Percentiles rank a stretch among this genome's conserved stretches.
Evolutionary conservation across 64 coral and sea anemone species (phyloP).

Genomic region (Pocillopora damicornis): DNA sequence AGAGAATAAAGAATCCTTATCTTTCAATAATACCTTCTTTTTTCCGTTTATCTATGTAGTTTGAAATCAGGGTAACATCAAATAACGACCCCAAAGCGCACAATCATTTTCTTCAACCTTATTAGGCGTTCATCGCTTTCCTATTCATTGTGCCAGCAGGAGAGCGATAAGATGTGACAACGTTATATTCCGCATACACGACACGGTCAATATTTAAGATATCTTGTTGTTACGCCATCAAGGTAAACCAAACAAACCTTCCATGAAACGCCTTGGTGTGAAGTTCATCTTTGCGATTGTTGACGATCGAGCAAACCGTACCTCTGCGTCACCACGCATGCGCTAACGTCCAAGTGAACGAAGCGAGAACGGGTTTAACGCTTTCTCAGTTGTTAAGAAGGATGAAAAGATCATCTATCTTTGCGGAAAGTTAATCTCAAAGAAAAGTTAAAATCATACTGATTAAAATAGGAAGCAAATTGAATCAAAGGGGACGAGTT

Average conservation of each 20-base stretch:
- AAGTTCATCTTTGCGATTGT: neutral
- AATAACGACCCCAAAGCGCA: constrained; percentile 19
- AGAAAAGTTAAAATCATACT: neutral
- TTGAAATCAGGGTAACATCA: constrained; percentile 36
- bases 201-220: constrained; percentile 19
- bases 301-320: neutral
- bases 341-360: neutral
- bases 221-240: neutral
- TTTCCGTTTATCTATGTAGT: constrained; percentile 40
- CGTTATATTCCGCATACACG: constrained; percentile 12
- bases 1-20: constrained; percentile 39
- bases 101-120: constrained; percentile 25
- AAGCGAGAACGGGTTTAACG: neutral
- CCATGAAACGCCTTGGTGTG: neutral
- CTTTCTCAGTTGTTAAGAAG: neutral
- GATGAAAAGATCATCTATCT: neutral
- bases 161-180: constrained; percentile 34
- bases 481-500: neutral
- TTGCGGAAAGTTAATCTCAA: neutral
- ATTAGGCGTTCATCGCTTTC: constrained; percentile 30
- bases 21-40: constrained; percentile 31
- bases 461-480: neutral
- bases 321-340: neutral
- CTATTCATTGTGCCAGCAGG: constrained; percentile 30
- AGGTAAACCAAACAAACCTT: constrained; percentile 2